Evolutionary conservation across 2,797 vertebrate genomes (phyloP).

Genomic region (Cryptoprocta ferox): DNA sequence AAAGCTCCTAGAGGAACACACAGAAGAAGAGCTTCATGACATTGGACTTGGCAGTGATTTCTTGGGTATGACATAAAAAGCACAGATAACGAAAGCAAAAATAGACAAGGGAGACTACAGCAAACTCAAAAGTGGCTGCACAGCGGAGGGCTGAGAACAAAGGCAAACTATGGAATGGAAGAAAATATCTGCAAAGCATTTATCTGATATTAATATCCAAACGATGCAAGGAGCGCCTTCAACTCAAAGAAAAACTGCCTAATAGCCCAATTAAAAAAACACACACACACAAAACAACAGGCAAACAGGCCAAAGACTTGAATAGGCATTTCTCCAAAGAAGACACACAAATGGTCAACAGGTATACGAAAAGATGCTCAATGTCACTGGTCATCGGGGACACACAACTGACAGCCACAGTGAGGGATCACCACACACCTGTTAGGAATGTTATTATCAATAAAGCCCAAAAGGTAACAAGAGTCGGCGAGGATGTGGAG

Average conservation of each 20-base stretch:
- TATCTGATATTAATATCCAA: neutral
- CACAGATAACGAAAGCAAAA: neutral
- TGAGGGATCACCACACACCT: neutral
- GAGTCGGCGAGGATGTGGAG: neutral
- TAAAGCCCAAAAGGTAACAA: neutral
- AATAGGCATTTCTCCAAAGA: neutral
- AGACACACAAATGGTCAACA: neutral
- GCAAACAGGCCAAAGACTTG: neutral
- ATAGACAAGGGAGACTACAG: neutral
- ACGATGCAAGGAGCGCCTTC: neutral
- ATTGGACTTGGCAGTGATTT: neutral
- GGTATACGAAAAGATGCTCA: neutral
- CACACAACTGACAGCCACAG: neutral
- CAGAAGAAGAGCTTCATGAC: neutral
- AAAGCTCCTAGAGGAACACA: neutral
- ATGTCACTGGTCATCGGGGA: neutral
- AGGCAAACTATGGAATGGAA: neutral
- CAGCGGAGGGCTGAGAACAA: neutral
- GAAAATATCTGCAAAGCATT: neutral
- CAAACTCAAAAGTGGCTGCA: neutral
- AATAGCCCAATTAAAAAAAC: neutral
- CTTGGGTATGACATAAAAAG: neutral
- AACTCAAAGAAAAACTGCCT: neutral
- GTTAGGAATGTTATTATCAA: neutral
- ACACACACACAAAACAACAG: neutral